Evolutionary conservation across 1,140 invertebrate genomes (phyloP), one percentile per base, ranked within the genome.

Genomic region (Saxidomus purpurata): DNA sequence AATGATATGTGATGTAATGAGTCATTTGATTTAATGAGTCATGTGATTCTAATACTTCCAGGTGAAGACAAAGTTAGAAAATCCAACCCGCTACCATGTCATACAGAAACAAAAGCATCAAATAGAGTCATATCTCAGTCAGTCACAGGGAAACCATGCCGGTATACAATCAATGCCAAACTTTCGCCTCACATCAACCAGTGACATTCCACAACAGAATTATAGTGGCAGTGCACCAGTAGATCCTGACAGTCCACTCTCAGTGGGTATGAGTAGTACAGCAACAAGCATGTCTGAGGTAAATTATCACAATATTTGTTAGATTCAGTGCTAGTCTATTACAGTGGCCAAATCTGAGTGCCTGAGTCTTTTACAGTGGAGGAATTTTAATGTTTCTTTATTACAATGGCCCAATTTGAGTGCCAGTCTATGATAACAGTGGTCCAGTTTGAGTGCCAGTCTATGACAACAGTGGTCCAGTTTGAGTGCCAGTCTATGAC

Each of bases 61-160:
- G 95, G 95, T 95, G 43, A 92, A 97, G 94, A 98, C 98, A 31
- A 97, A 97, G 89, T 95, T 99, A 93, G 98, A 98, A 95, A 98
- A 99, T 96, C 98, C 98, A 69, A 99, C 98, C 28, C 97, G 97
- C 91, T 99, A 98, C 96, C 98, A 99, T 96, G 98, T 99, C 85
- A 97, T 98, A 83, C 97, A 99, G 96, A 98, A 98, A 92, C 98
- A 98, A 94, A 98, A 98, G 94, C 98, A 97, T 93, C 98, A 98
- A 96, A 98, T 99, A 52, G 97, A 97, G 13, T 97, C 98, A 94
- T 98, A 98, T 96, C 96, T 98, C 34, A 95, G 96, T 96, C 81
- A 97, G 96, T 92, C 96, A 96, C 49, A 95, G 96, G 87, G 83
- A 34, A 81, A 96, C 96, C 22, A 94, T 97, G 82, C 71, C 9